These are phyloP conservation scores for Heterodera filipjevi DNA, from an alignment of 2,888 invertebrate genomes.

Conservation along the genomic window DNA sequence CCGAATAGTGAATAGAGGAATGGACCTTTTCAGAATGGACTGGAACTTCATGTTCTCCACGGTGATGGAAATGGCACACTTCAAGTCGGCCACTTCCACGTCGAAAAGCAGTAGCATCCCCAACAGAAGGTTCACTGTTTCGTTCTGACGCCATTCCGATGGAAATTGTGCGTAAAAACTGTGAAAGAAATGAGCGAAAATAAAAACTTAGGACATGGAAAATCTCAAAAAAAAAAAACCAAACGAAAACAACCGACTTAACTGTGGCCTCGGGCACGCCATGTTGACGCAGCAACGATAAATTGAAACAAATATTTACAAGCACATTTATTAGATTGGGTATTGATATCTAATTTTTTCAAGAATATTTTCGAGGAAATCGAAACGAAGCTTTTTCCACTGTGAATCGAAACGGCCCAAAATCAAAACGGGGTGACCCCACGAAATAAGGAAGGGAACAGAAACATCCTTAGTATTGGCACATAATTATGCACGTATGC, in stretches of 20 bases:
- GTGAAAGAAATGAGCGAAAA: constrained; percentile 43
- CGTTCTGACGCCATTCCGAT: constrained; percentile 82
- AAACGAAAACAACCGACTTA: constrained; percentile 23
- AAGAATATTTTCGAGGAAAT: too few relatives aligned
- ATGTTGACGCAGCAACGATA: constrained; percentile 29
- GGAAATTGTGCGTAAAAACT: constrained; percentile 76
- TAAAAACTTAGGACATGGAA: too few relatives aligned
- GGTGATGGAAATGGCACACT: constrained; percentile 29
- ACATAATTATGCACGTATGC: too few relatives aligned
- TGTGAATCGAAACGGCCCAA: too few relatives aligned
- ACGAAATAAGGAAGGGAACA: too few relatives aligned
- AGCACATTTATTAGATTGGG: too few relatives aligned
- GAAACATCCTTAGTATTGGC: too few relatives aligned
- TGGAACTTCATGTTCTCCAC: constrained; percentile 37
- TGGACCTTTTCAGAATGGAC: constrained; percentile 40
- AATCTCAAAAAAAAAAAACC: neutral
- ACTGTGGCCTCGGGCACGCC: constrained; percentile 32
- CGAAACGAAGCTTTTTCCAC: too few relatives aligned
- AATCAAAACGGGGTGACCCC: too few relatives aligned
- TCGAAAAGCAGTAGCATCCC: constrained; percentile 88
- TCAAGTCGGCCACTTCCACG: constrained; percentile 29
- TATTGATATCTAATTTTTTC: too few relatives aligned
- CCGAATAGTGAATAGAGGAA: too few relatives aligned
- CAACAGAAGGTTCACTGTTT: constrained; percentile 85
- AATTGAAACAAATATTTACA: too few relatives aligned